Evolutionary conservation across 2,888 invertebrate genomes (phyloP), one percentile per base, ranked within the genome.

Genomic region (Timema cristinae): DNA sequence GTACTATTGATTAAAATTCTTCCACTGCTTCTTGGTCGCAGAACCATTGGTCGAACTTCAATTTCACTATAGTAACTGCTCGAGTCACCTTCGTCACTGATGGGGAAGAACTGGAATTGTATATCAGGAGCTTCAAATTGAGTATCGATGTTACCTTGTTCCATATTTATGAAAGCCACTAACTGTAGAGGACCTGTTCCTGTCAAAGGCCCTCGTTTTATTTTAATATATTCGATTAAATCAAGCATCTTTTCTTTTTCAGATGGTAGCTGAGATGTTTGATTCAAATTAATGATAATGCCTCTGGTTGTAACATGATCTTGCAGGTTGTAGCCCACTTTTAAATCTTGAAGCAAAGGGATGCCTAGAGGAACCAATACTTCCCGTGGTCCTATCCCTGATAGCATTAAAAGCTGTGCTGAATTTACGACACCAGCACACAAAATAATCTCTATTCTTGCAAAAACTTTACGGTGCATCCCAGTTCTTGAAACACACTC

Each of bases 341-440:
- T 90, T 0, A 93, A 81, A 80, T 94, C 89, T 2, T 89, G 87
- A 10, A 93, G 78, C 0, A 94, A 86, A 0, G 91, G 91, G 74
- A 95, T 92, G 7, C 86, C 87, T 75, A 90, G 86, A 72, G 90
- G 87, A 72, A 86, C 83, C 6, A 94, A 82, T 79, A 94, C 93
- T n/a, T 92, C 91, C 5, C 86, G 86, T 0, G 93, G 94, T 0
- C 94, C 94, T 48, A 96, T 87, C 0, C 97, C 97, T 70, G 94
- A 95, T 9, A 97, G 81, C 95, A 97, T 94, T 76, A 98, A 85
- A 32, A 98, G 79, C 78, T 97, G 95, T 0, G 97, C 96, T 5
- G 93, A 90, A 70, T 93, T 91, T 54, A 98, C 88, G 0, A 97
- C 89, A 0, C 97, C 97, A 0, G 95, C 93, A 2, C 94, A 92